Evolutionary conservation across 2,797 vertebrate genomes (phyloP).

Genomic region (Echiichthys vipera): DNA sequence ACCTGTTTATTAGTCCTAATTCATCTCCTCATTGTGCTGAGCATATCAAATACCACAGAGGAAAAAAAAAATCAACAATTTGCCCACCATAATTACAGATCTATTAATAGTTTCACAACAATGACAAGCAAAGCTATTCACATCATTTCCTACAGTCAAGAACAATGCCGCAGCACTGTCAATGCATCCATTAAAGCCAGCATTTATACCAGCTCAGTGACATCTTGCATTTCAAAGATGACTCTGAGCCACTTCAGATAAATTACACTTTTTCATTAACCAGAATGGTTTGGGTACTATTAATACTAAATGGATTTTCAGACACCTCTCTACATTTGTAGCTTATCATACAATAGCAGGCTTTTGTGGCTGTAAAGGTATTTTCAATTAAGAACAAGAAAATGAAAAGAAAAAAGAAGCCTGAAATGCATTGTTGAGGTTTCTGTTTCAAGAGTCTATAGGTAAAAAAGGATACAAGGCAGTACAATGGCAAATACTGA

Average conservation of each 20-base stretch:
- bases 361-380: slow-evolving; percentile 71
- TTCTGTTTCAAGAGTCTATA: slow-evolving; percentile 32
- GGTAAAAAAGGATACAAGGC: slow-evolving; percentile 2
- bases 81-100: slow-evolving; percentile 84
- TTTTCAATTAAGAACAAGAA: slow-evolving; percentile 70
- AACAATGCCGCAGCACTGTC: slow-evolving; percentile 78
- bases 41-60: slow-evolving; percentile 82
- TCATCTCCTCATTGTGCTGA: slow-evolving; percentile 84
- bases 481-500: slow-evolving; percentile 8
- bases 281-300: slow-evolving; percentile 79
- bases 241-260: slow-evolving; percentile 81
- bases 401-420: slow-evolving; percentile 26
- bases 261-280: slow-evolving; percentile 84
- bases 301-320: slow-evolving; percentile 84
- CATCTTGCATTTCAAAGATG: slow-evolving; percentile 84
- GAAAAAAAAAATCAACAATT: slow-evolving; percentile 79
- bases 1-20: slow-evolving; percentile 86
- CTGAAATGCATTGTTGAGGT: slow-evolving; percentile 43
- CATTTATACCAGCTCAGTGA: slow-evolving; percentile 81
- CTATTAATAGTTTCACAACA: slow-evolving; percentile 87
- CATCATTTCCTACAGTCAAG: slow-evolving; percentile 81
- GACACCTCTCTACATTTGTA: slow-evolving; percentile 74
- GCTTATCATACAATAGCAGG: slow-evolving; percentile 86
- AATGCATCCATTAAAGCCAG: slow-evolving; percentile 80
- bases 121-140: slow-evolving; percentile 81